Conservation (phyloP, 2,888 invertebrate species). For the Crepidodera aurea region DNA sequence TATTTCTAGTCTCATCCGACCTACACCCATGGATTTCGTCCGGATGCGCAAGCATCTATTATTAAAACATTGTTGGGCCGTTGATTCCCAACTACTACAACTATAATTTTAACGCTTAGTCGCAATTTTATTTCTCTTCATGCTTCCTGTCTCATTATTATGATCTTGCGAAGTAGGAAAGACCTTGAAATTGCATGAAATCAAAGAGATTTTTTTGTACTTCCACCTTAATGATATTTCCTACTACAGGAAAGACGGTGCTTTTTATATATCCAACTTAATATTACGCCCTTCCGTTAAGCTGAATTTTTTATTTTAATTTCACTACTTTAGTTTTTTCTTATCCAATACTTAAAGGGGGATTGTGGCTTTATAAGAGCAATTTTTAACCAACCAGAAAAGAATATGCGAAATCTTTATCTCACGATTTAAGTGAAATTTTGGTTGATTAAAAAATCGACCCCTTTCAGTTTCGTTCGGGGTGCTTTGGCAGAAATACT, state of each 20-base stretch:
- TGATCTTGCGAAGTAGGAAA: neutral
- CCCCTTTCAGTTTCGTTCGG: neutral
- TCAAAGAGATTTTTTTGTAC: neutral
- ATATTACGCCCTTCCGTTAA: too few relatives aligned
- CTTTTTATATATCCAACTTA: too few relatives aligned
- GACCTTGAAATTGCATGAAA: neutral
- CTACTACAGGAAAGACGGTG: too few relatives aligned
- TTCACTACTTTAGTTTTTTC: too few relatives aligned
- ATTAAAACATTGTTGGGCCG: neutral
- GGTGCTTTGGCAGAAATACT: neutral
- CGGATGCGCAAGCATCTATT: neutral
- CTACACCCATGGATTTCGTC: neutral
- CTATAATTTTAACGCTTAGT: neutral
- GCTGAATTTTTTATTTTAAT: too few relatives aligned
- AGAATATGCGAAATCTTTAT: too few relatives aligned
- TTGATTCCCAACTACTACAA: neutral
- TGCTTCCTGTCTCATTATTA: neutral
- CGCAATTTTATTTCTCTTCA: neutral
- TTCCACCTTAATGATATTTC: neutral
- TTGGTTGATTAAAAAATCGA: conserved; percentile 2
- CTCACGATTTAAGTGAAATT: neutral
- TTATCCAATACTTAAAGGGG: too few relatives aligned
- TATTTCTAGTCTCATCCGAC: too few relatives aligned
- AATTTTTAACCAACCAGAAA: too few relatives aligned
- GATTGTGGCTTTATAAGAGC: too few relatives aligned